phyloP scores from a whole-genome alignment of 2,888 invertebrate species.

The Byasa hedistus region DNA sequence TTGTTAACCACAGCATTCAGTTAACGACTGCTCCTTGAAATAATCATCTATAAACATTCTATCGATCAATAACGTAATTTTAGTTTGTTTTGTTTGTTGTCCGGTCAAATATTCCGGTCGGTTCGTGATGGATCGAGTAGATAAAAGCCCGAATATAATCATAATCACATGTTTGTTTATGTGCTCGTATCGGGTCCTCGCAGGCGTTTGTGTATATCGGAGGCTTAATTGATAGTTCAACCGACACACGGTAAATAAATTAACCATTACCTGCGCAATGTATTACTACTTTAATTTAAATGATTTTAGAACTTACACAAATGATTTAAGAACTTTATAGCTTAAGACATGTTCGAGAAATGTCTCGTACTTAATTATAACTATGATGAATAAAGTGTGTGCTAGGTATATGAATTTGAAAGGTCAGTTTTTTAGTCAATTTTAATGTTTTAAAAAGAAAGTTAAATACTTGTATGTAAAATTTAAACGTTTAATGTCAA shows the following conservation, averaged over 20 bases:
- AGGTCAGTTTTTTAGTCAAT: too few species aligned
- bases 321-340: too few species aligned
- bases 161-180: conserved; percentile 63
- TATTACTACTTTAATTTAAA: neutral
- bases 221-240: conserved; percentile 46
- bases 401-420: too few species aligned
- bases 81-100: conserved; percentile 22
- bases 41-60: neutral
- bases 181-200: conserved; percentile 46
- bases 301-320: too few species aligned
- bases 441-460: too few species aligned
- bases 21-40: too few species aligned
- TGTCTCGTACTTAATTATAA: too few species aligned
- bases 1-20: too few species aligned
- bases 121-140: conserved; percentile 54
- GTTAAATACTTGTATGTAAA: too few species aligned
- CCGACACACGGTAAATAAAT: conserved; percentile 24
- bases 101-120: conserved; percentile 36
- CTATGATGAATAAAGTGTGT: too few species aligned
- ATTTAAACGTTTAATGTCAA: neutral
- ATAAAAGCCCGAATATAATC: conserved; percentile 52
- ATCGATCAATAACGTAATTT: conserved; percentile 16
- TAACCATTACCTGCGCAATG: neutral
- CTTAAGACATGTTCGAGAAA: too few species aligned
- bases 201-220: conserved; percentile 21